Conservation (phyloP, 2,797 vertebrate genomes). For the Falco berigora region DNA sequence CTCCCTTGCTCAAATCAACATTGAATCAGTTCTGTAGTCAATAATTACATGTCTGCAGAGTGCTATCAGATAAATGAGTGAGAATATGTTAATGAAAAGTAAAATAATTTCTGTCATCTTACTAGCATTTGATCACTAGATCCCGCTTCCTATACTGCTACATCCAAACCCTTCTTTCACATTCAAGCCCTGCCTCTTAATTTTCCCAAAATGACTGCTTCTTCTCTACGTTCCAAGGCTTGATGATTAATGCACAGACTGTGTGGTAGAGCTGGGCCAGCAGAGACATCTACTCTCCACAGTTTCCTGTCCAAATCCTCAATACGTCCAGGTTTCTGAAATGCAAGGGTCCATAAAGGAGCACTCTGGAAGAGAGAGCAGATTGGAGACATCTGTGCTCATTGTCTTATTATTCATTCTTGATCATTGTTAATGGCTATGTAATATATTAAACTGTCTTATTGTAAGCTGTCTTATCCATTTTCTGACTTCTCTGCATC, state of each 20-base stretch:
- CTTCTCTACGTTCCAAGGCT: neutral
- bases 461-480: neutral
- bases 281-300: neutral
- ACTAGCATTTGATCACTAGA: neutral
- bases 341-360: neutral
- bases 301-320: neutral
- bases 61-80: neutral
- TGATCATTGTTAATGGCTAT: neutral
- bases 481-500: neutral
- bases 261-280: neutral
- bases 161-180: neutral
- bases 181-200: neutral
- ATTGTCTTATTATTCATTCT: neutral
- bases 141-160: neutral
- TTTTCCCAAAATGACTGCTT: neutral
- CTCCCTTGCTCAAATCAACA: neutral
- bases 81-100: neutral
- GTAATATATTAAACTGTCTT: neutral
- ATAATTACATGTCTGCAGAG: neutral
- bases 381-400: neutral
- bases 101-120: neutral
- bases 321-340: neutral
- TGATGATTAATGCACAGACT: neutral
- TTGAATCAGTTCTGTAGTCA: neutral
- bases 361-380: neutral